Conservation (phyloP, 2,113 vertebrate species). For the Orcinus orca region DNA sequence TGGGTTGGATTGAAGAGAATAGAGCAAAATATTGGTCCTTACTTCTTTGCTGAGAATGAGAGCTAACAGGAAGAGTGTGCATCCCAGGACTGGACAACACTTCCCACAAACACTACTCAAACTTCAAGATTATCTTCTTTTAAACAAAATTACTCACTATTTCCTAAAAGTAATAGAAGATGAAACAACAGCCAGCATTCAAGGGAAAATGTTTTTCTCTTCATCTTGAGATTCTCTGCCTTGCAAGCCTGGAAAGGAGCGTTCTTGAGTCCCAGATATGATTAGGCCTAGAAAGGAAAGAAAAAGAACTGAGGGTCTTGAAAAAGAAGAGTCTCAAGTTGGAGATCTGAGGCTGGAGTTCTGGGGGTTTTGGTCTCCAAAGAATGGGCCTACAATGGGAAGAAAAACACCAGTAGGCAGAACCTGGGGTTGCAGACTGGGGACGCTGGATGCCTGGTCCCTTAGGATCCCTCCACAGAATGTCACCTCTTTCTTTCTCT, state of each 20-base stretch:
- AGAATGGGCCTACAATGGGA: background rate
- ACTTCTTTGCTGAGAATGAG: background rate
- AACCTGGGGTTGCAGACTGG: background rate
- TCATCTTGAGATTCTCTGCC: background rate
- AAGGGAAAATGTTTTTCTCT: background rate
- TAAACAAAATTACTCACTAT: background rate
- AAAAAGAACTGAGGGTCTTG: background rate
- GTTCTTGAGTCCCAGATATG: background rate
- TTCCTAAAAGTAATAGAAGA: slow-evolving; percentile 17
- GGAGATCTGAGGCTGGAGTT: background rate
- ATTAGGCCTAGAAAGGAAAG: background rate
- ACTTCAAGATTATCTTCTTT: background rate
- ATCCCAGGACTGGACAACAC: background rate
- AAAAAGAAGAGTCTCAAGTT: background rate
- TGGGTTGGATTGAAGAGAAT: background rate
- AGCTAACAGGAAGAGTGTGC: background rate
- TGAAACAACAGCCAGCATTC: background rate
- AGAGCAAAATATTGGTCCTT: background rate
- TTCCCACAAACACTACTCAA: background rate
- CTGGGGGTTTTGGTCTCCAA: background rate
- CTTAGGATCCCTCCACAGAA: background rate
- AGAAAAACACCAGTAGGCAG: background rate
- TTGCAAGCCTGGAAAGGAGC: background rate
- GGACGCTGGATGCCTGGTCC: background rate
- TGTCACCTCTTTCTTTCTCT: background rate